Conservation (phyloP, 2,113 vertebrate species). For the Mustela nigripes region DNA sequence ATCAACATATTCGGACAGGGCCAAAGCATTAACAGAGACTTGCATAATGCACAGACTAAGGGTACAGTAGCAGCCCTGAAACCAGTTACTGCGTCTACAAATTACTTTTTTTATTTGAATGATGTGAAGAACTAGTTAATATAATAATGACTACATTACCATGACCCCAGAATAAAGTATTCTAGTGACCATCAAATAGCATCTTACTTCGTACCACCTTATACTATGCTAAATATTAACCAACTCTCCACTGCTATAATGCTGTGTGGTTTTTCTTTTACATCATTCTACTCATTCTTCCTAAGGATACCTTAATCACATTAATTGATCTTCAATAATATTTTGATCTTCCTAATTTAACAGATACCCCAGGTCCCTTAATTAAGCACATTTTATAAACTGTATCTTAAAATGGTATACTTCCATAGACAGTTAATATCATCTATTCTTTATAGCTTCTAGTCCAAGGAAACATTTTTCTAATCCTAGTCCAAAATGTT, state of each 20-base stretch:
- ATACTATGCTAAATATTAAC: neutral
- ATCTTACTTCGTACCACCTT: neutral
- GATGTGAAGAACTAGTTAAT: neutral
- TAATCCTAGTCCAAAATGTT: neutral
- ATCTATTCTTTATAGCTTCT: neutral
- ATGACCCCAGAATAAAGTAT: neutral
- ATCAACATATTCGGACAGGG: neutral
- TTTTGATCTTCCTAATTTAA: neutral
- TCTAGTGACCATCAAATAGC: neutral
- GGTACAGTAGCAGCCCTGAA: neutral
- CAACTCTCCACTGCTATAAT: neutral
- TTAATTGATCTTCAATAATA: constrained; percentile 9
- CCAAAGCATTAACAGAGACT: neutral
- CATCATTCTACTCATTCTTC: neutral
- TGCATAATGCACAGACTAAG: neutral
- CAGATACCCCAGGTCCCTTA: neutral
- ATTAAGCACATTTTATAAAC: neutral
- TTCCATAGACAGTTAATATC: neutral
- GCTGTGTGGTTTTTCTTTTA: neutral
- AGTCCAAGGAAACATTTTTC: constrained; percentile 1
- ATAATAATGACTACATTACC: neutral
- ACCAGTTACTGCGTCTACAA: neutral
- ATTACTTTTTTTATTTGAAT: neutral
- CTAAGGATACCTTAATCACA: neutral
- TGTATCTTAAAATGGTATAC: neutral